Conservation (phyloP, 1,140 invertebrate genomes). For the Chelonus insularis region DNA sequence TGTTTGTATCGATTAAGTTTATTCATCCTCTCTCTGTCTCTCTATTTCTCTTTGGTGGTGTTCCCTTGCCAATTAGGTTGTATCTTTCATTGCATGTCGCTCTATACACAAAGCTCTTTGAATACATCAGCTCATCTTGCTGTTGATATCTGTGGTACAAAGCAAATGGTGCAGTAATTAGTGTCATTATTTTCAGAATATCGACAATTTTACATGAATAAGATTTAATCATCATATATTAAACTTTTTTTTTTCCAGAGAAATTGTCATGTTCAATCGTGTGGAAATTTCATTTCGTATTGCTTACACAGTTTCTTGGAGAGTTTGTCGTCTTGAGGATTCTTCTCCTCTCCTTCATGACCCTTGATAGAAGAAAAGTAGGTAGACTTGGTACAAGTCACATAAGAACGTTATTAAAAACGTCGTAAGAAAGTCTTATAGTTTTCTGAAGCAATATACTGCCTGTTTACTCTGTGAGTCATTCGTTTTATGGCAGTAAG, state of each 20-base stretch:
- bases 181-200: not conserved
- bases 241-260: not conserved
- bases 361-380: slow-evolving; percentile 15
- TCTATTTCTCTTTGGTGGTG: not conserved
- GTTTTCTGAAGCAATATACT: slow-evolving; percentile 43
- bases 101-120: slow-evolving; percentile 22
- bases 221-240: not conserved
- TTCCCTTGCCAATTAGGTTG: slow-evolving; percentile 3
- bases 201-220: slow-evolving; percentile 5
- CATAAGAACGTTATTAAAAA: slow-evolving; percentile 49
- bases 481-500: slow-evolving; percentile 6
- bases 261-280: slow-evolving; percentile 20
- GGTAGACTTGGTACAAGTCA: slow-evolving; percentile 32
- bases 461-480: slow-evolving; percentile 32
- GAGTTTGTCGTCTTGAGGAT: slow-evolving; percentile 25
- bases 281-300: slow-evolving; percentile 32
- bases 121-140: slow-evolving; percentile 7
- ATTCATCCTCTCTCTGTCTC: not conserved
- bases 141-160: slow-evolving; percentile 15
- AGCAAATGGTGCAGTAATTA: slow-evolving; percentile 21
- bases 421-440: slow-evolving; percentile 37
- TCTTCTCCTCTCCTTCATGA: slow-evolving; percentile 12
- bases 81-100: slow-evolving; percentile 13
- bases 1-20: slow-evolving; percentile 11
- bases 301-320: slow-evolving; percentile 26